These are phyloP conservation scores for Meles meles DNA, from an alignment of 2,113 vertebrate species.

Conservation along the genomic window DNA sequence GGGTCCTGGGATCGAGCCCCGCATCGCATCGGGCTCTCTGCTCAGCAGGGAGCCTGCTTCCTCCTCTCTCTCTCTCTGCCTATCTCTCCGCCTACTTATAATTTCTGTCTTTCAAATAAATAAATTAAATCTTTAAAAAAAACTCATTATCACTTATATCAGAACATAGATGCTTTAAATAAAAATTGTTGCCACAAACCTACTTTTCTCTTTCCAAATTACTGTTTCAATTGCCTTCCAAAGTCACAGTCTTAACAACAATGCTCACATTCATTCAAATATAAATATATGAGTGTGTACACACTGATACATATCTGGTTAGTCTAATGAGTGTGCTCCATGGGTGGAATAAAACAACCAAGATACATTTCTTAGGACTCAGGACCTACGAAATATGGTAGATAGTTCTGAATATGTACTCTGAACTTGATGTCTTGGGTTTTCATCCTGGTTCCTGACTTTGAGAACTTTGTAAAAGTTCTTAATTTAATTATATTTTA, in stretches of 20 bases:
- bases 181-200: not conserved
- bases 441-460: not conserved
- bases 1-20: too few relatives aligned
- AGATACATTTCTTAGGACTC: not conserved
- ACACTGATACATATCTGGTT: not conserved
- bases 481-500: not conserved
- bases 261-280: not conserved
- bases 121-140: too few relatives aligned
- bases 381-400: not conserved
- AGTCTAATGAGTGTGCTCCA: not conserved
- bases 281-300: not conserved
- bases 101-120: too few relatives aligned
- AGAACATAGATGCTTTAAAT: not conserved
- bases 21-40: too few relatives aligned
- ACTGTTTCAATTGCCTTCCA: not conserved
- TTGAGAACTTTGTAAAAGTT: not conserved
- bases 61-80: too few relatives aligned
- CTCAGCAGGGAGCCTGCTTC: too few relatives aligned
- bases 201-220: not conserved
- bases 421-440: not conserved
- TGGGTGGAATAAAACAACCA: not conserved
- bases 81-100: too few relatives aligned
- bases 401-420: not conserved
- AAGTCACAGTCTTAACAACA: not conserved
- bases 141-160: not conserved